Conservation (phyloP, 2,113 vertebrate species). For the Daboia siamensis region DNA sequence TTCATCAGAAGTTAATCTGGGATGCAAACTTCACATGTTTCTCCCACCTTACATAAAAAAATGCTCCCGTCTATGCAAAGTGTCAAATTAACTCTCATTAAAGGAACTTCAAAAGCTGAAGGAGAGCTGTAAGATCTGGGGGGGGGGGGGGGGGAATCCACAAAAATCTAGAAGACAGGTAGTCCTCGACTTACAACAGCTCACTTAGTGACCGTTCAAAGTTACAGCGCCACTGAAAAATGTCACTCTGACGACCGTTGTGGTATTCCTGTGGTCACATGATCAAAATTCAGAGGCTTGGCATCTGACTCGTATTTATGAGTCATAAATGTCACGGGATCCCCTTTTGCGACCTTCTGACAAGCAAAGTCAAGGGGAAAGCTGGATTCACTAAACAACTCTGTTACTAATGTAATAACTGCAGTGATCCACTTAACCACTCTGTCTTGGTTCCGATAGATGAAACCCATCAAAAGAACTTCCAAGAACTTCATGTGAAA, state of each 20-base stretch:
- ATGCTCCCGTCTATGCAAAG: not conserved
- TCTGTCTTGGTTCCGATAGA: too few species aligned
- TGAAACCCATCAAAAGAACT: too few species aligned
- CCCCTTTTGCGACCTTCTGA: too few species aligned
- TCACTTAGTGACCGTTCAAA: not conserved
- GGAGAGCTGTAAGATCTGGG: not conserved
- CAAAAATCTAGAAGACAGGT: not conserved
- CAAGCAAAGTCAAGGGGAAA: too few species aligned
- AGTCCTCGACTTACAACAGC: not conserved
- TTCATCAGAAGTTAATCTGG: not conserved
- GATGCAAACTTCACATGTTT: not conserved
- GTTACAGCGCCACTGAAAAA: not conserved
- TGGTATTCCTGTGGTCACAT: too few species aligned
- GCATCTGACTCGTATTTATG: not conserved
- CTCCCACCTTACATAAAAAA: not conserved
- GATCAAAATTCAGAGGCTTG: not conserved
- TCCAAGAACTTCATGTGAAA: too few species aligned
- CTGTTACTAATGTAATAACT: too few species aligned
- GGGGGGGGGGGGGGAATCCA: not conserved
- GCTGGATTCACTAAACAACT: too few species aligned
- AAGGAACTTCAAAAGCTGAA: not conserved
- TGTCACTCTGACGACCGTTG: not conserved
- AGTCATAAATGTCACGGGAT: too few species aligned
- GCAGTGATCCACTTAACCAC: too few species aligned
- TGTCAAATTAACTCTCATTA: not conserved